These are phyloP conservation scores for Galemys pyrenaicus DNA, from an alignment of 2,113 vertebrate genomes.

Conservation along the genomic window DNA sequence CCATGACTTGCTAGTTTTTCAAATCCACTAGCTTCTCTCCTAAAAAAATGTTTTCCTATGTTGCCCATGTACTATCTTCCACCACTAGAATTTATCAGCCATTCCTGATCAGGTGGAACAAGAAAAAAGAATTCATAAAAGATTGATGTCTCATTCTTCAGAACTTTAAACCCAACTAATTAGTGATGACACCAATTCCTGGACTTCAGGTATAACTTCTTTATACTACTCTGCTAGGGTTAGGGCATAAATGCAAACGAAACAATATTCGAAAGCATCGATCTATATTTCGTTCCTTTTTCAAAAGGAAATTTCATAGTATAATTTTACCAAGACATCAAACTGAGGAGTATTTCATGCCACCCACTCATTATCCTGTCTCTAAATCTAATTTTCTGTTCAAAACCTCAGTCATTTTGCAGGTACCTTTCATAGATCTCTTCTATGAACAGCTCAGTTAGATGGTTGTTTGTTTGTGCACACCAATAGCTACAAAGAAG, in stretches of 20 bases:
- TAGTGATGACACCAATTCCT: neutral
- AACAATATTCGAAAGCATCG: neutral
- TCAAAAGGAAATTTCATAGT: constrained; percentile 47
- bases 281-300: constrained; percentile 47
- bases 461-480: neutral
- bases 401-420: constrained; percentile 29
- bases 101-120: neutral
- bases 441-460: neutral
- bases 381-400: constrained; percentile 20
- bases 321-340: neutral
- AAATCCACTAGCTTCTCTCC: neutral
- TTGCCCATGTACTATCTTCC: neutral
- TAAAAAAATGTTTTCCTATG: neutral
- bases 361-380: neutral
- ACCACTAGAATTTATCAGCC: neutral
- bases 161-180: neutral
- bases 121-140: constrained; percentile 13
- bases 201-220: neutral
- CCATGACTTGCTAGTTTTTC: neutral
- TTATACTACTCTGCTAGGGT: neutral
- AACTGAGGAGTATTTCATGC: neutral
- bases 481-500: neutral
- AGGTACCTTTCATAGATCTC: neutral
- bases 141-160: neutral
- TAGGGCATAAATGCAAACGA: constrained; percentile 33